These are phyloP conservation scores for Hypomecis atomaria DNA, from an alignment of 2,888 invertebrate species.

Conservation along the genomic window DNA sequence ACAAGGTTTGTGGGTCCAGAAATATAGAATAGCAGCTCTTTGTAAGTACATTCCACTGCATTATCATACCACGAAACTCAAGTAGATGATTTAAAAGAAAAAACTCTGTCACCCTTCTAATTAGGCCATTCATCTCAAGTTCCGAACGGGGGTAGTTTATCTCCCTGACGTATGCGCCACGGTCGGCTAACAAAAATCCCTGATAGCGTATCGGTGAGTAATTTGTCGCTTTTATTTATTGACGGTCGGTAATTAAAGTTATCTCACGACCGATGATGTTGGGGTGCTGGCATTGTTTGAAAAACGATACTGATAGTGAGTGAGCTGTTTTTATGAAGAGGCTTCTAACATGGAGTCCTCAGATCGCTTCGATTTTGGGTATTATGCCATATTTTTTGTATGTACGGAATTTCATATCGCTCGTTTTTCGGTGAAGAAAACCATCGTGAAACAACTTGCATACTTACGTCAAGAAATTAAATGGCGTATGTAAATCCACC, in stretches of 20 bases:
- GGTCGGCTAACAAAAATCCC: conserved; percentile 61
- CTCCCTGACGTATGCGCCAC: conserved; percentile 57
- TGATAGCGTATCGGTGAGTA: conserved; percentile 61
- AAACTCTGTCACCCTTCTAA: conserved; percentile 11
- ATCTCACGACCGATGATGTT: conserved; percentile 49
- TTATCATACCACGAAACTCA: background rate
- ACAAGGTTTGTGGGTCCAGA: no score
- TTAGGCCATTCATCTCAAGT: conserved; percentile 29
- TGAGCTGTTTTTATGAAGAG: background rate
- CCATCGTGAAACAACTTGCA: no score
- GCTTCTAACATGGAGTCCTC: no score
- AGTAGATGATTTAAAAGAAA: background rate
- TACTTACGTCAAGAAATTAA: no score
- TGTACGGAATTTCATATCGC: no score
- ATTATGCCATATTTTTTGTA: no score
- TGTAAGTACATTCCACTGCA: background rate
- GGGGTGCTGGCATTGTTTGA: conserved; percentile 30
- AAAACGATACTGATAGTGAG: background rate
- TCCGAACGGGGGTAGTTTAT: conserved; percentile 47
- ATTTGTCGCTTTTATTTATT: conserved; percentile 71
- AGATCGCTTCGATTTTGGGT: no score
- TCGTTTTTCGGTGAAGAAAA: no score
- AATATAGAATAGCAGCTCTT: no score
- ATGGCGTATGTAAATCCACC: no score
- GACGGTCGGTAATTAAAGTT: conserved; percentile 60